Conservation (phyloP, 2,113 vertebrate species). For the Baryphthengus martii region DNA sequence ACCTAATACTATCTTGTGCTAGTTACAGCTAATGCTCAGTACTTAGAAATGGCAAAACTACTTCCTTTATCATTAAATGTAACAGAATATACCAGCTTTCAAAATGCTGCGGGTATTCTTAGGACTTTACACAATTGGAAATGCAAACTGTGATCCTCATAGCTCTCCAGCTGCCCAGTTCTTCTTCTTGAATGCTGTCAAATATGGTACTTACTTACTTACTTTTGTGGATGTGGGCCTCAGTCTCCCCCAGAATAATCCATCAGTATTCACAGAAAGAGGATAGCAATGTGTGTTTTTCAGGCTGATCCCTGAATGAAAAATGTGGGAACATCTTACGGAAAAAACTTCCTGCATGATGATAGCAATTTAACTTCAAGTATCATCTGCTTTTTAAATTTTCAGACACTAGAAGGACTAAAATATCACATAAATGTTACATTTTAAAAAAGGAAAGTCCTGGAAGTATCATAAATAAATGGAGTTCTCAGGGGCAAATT, state of each 20-base stretch:
- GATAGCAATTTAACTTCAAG: conserved; percentile 8
- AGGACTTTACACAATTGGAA: background rate
- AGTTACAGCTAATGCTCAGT: background rate
- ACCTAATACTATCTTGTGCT: background rate
- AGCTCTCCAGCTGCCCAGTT: background rate
- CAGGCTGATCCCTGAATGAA: background rate
- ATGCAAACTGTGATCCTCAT: background rate
- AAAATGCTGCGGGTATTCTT: background rate
- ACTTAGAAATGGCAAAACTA: background rate
- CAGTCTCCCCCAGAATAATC: background rate
- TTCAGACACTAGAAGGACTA: conserved; percentile 45
- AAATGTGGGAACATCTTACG: background rate
- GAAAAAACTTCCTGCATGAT: background rate
- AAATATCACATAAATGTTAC: conserved; percentile 44
- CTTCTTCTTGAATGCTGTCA: background rate
- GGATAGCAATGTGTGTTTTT: background rate
- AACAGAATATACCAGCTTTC: background rate
- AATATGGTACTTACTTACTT: background rate
- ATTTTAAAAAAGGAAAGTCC: conserved; percentile 39
- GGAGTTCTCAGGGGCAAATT: conserved; percentile 20
- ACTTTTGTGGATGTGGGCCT: background rate
- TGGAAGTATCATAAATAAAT: conserved; percentile 31
- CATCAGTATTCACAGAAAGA: background rate
- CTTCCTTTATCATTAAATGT: background rate
- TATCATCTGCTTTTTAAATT: conserved; percentile 43